A percentile compares a stretch with the other conserved stretches of the same genome.
Evolutionary conservation across 2,888 invertebrate species (phyloP).

Genomic region (Chrysopilus asiliformis): DNA sequence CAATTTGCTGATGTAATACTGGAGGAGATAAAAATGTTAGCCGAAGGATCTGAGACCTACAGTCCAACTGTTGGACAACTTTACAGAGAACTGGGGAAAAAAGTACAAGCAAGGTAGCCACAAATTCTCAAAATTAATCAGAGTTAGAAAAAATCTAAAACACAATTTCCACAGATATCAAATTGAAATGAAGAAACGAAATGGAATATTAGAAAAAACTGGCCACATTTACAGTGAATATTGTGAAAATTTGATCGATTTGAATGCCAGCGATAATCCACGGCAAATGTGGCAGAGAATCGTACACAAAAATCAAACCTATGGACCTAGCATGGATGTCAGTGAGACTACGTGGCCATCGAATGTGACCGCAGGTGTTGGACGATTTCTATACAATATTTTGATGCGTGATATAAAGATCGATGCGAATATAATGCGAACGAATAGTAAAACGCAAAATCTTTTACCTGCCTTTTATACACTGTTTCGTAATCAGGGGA

Average conservation of each 20-base stretch:
- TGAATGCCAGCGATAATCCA: slow-evolving; percentile 38
- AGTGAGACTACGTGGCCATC: slow-evolving; percentile 52
- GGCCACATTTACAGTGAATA: slow-evolving; percentile 47
- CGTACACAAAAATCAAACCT: slow-evolving; percentile 37
- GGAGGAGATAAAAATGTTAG: slow-evolving; percentile 54
- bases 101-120: slow-evolving; percentile 44
- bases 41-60: slow-evolving; percentile 66
- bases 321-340: slow-evolving; percentile 46
- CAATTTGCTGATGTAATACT: slow-evolving; percentile 51
- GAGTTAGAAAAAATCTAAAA: slow-evolving; percentile 1
- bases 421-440: slow-evolving; percentile 54
- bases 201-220: slow-evolving; percentile 53
- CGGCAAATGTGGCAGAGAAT: slow-evolving; percentile 62
- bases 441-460: slow-evolving; percentile 38
- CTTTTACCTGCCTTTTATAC: slow-evolving; percentile 66
- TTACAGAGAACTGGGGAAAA: slow-evolving; percentile 51
- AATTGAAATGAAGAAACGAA: slow-evolving; percentile 49
- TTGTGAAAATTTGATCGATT: slow-evolving; percentile 47
- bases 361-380: slow-evolving; percentile 49
- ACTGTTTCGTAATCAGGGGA: slow-evolving; percentile 53
- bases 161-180: slow-evolving; percentile 38
- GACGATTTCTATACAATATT: slow-evolving; percentile 76
- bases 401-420: slow-evolving; percentile 76
- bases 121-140: slow-evolving; percentile 20
- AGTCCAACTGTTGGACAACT: slow-evolving; percentile 55